Conservation (phyloP, 2,888 invertebrate species). For the Pollenia labialis region DNA sequence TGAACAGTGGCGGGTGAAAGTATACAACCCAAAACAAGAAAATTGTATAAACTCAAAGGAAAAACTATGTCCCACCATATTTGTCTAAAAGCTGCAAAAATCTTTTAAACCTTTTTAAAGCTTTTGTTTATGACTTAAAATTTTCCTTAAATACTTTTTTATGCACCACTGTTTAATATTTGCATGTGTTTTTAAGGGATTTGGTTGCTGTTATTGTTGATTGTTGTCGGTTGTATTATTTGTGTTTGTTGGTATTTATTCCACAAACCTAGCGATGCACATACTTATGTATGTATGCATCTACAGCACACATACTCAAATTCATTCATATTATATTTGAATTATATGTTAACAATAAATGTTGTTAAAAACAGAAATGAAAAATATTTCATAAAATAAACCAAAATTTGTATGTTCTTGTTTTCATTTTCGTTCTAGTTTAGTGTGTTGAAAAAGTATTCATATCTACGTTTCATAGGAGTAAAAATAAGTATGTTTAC, state of each 20-base stretch:
- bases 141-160: neutral
- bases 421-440: constrained; percentile 6
- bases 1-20: constrained; percentile 23
- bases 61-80: no score
- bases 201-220: constrained; percentile 50
- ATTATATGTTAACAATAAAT: constrained; percentile 68
- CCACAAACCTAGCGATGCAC: neutral
- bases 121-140: neutral
- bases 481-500: neutral
- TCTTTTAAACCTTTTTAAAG: no score
- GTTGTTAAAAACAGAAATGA: constrained; percentile 67
- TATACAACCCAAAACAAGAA: neutral
- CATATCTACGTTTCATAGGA: constrained; percentile 34
- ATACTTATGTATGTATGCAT: neutral
- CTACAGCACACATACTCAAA: neutral
- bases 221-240: constrained; percentile 52
- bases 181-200: constrained; percentile 44
- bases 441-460: constrained; percentile 36
- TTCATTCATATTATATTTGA: constrained; percentile 56
- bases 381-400: constrained; percentile 60
- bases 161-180: constrained; percentile 39
- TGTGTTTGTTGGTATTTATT: constrained; percentile 55
- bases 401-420: constrained; percentile 52
- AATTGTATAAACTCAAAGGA: neutral
- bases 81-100: no score